Evolutionary conservation across 2,888 invertebrate genomes (phyloP), one percentile per base, ranked within the genome.

Genomic region (Gastrophysa polygoni): DNA sequence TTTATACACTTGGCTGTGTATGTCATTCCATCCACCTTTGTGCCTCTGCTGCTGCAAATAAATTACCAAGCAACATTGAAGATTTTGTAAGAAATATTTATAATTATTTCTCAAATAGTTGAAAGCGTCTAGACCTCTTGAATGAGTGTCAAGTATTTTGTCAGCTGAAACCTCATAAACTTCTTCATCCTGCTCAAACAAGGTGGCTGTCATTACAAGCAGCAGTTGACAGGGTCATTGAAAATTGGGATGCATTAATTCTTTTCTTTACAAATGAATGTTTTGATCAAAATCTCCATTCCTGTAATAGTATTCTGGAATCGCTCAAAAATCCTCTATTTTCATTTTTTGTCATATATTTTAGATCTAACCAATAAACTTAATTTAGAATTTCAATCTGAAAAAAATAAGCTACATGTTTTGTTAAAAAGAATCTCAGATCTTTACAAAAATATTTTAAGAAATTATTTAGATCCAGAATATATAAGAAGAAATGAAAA

Each of bases 131-230:
- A 8, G 24, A 24, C 2, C 32, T 18, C 16, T 46, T 64, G 1
- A 49, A 38, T 8, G 61, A 61, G 56, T 64, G 29, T 44, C 64
- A 64, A 55, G 14, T 17, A 16, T 64, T 61, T 46, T 5, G 54
- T 17, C 44, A 50, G 17, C 10, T 57, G 17, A 64, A 64, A 17
- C 60, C 57, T 1, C 28, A 64, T 32, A 64, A 61, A 55, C 11
- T 64, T 1, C 50, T 60, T 16, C 52, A 60, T 7, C 57, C 55
- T 6, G 28, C 29, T 11, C 63, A 60, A 14, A 60, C 63, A 4
- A 60, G 63, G 38, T 64, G 63, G 60, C 57, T 64, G 16, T 57
- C 57, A 29, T 18, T 63, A 18, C 64, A 59, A 28, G 55, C 57
- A 20, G 64, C 57, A 8, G 60, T 64, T 17, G 43, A 50, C n/a